Evolutionary conservation across 30 jellyfish, hydroid and myxozoan species (phyloP), one percentile per base, ranked within the genome.

Genomic region (Turritopsis dohrnii): DNA sequence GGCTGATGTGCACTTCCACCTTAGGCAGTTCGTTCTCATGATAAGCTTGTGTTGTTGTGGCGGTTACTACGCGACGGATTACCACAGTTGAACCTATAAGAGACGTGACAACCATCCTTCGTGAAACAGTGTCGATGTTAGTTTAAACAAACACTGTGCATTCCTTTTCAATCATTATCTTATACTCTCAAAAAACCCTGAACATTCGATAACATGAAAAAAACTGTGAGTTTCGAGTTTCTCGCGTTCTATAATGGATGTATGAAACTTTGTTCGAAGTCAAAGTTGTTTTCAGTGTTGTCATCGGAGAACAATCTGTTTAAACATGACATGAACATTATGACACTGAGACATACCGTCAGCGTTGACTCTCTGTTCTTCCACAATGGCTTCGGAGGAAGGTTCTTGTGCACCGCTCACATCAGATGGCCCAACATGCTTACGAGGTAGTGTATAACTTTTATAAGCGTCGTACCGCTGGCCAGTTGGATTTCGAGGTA

Each of bases 351-450:
- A 54, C 84, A 18, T 1, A 82, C 89, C 89, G 21, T 82, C 89
- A 29, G 89, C 71, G 66, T 82, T 82, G 9, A 21, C 53, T 66
- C 89, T 28, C 26, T 82, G 86, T 71, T 82, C 89, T 71, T 82
- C 89, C 30, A 82, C 89, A 24, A 82, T 71, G 72, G 89, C 89
- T 82, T 82, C 89, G 18, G 89, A 82, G 19, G 83, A 21, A 0
- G 85, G 85, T 29, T 79, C 85, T 28, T 72, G 83, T 21, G 83
- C 19, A 23, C 21, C 21, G 77, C 31, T 69, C 30, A 21, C 28
- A 16, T 8, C 77, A 1, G 77, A 27, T 69, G 31, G 77, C 9
- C 60, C 13, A 41, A 41, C 9, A 41, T 41, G 60, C 13, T 41
- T 41, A 41, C 60, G 60, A 3, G 60, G 60, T 41, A 41, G 13